phyloP scores from a whole-genome alignment of 2,113 vertebrate species.

The Chionodraco myersi region DNA sequence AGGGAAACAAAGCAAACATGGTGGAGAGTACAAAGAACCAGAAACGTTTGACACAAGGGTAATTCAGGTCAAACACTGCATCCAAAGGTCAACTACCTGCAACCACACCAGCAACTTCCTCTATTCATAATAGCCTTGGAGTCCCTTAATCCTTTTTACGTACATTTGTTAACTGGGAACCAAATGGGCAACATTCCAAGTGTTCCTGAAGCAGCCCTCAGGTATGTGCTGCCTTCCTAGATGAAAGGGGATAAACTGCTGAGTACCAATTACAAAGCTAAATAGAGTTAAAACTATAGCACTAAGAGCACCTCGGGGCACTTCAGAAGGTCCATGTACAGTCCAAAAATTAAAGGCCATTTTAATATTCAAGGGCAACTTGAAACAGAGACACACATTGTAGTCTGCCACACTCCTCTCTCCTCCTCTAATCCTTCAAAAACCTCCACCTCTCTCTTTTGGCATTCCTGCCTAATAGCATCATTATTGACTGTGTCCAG shows the following conservation, averaged over 20 bases:
- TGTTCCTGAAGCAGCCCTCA: constrained; percentile 10
- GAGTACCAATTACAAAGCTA: constrained; percentile 54
- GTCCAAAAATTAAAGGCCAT: constrained; percentile 70
- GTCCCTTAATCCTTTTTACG: background rate
- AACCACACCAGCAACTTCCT: background rate
- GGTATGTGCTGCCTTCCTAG: constrained; percentile 50
- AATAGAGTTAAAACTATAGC: constrained; percentile 38
- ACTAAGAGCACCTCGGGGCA: constrained; percentile 31
- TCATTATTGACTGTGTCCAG: constrained; percentile 82
- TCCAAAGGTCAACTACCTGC: background rate
- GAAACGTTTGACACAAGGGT: constrained; percentile 28
- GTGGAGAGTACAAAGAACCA: background rate
- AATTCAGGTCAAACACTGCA: background rate
- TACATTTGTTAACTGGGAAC: constrained; percentile 16
- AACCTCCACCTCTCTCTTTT: constrained; percentile 66
- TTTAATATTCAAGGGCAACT: constrained; percentile 71
- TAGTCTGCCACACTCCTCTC: constrained; percentile 58
- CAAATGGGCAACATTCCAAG: background rate
- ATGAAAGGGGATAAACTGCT: constrained; percentile 56
- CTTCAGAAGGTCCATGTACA: constrained; percentile 28
- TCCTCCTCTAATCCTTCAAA: constrained; percentile 57
- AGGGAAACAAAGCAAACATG: constrained; percentile 12
- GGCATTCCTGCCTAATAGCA: constrained; percentile 85
- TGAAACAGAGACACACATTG: constrained; percentile 67
- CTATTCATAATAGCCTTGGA: background rate